Percentiles rank a stretch among this genome's conserved stretches.
These are phyloP conservation scores for Caenorhabditis angaria DNA, from an alignment of 2,888 invertebrate genomes.

Conservation along the genomic window DNA sequence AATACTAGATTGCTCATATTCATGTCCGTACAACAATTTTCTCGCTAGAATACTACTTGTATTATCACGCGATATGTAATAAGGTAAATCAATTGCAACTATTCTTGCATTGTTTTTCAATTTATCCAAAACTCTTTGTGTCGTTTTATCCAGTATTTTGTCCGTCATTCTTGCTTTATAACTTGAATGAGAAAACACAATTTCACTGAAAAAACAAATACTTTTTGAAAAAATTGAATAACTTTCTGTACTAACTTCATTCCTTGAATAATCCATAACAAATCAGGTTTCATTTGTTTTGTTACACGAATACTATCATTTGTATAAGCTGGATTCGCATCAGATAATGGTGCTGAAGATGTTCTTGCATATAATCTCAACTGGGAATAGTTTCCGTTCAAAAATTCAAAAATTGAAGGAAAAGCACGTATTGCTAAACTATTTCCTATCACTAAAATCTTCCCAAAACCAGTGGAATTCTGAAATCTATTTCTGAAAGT, in stretches of 20 bases:
- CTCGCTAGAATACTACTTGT: background rate
- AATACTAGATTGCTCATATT: background rate
- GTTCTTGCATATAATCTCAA: constrained; percentile 19
- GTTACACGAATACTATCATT: constrained; percentile 15
- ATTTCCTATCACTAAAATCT: constrained; percentile 33
- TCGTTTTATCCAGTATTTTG: too few species aligned
- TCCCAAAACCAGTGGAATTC: constrained; percentile 28
- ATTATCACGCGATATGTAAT: background rate
- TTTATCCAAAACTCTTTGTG: background rate
- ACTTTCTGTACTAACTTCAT: constrained; percentile 21
- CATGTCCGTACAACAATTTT: background rate
- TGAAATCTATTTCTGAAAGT: background rate
- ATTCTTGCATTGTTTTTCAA: background rate
- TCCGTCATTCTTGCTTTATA: too few species aligned
- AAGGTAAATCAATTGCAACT: constrained; percentile 7
- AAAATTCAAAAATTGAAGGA: constrained; percentile 19
- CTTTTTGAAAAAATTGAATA: background rate
- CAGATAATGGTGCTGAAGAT: constrained; percentile 22
- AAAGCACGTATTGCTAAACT: constrained; percentile 28
- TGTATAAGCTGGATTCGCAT: constrained; percentile 14
- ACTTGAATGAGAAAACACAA: too few species aligned
- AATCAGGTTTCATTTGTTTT: constrained; percentile 20
- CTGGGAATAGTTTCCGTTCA: constrained; percentile 24
- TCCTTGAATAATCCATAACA: constrained; percentile 40
- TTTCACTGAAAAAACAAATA: too few species aligned